Percentiles rank a stretch among this genome's conserved stretches.
phyloP scores from a whole-genome alignment of 2,797 vertebrate species.

The Synanceia verrucosa region DNA sequence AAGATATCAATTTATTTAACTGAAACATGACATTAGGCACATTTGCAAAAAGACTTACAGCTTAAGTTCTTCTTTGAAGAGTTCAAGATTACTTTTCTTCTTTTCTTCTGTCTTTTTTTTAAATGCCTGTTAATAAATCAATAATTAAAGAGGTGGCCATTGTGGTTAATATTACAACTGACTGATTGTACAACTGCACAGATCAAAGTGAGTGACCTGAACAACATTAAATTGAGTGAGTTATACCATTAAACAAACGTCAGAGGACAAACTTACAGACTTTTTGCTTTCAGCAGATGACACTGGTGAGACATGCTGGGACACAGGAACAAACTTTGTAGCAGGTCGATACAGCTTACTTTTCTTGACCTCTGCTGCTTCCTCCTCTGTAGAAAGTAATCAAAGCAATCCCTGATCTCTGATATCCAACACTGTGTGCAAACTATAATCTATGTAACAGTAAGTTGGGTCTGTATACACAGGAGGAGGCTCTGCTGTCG shows the following conservation, averaged over 20 bases:
- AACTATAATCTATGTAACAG: background rate
- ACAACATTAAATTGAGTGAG: background rate
- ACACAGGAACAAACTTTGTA: slow-evolving; percentile 71
- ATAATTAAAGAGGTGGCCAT: slow-evolving; percentile 7
- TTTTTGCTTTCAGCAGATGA: slow-evolving; percentile 75
- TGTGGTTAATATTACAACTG: background rate
- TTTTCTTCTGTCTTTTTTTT: slow-evolving; percentile 85
- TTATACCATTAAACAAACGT: background rate
- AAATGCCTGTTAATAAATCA: slow-evolving; percentile 70
- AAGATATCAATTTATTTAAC: background rate
- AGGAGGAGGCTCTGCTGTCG: background rate
- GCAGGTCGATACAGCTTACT: slow-evolving; percentile 83
- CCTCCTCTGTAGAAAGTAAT: slow-evolving; percentile 75
- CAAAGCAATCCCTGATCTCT: background rate
- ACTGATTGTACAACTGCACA: background rate
- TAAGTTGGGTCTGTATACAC: background rate
- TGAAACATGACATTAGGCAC: background rate
- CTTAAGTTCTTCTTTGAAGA: slow-evolving; percentile 88
- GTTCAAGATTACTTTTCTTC: slow-evolving; percentile 88
- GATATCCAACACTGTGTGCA: background rate
- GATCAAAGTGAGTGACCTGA: background rate
- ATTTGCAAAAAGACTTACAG: slow-evolving; percentile 70
- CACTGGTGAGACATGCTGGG: slow-evolving; percentile 63
- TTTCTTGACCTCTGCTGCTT: slow-evolving; percentile 81
- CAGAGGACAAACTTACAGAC: slow-evolving; percentile 70